Base-by-base conservation (phyloP, 2,888 invertebrate genomes). In the Ypsolopha sequella region DNA sequence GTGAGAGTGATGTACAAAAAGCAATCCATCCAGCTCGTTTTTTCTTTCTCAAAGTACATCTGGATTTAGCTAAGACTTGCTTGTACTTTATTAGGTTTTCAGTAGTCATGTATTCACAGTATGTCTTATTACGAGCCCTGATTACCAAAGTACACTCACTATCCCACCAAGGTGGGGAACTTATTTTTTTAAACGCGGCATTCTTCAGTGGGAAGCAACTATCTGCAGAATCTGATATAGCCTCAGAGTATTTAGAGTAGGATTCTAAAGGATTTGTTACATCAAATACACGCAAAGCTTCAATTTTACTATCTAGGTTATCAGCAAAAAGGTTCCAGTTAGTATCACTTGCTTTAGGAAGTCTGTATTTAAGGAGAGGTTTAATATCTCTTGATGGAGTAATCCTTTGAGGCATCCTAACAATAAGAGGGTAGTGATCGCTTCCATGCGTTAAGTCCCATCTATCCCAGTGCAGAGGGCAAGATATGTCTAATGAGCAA, bases 151-250 rank as follows among this genome's bases (percentile, higher is more conserved):
- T 38, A 11, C 52, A 48, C 13, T 52, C 48, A 11, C 41, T 11
- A 14, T 52, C 50, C 52, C 52, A 52, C 52, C 52, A 50, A 2
- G 52, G 50, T 2, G 52, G 52, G n/a, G 50, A 52, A 8, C 46
- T 13, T n/a, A 52, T 11, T n/a, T 52, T 52, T 4, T 14, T 8
- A 6, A 7, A 6, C 7, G 45, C 41, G n/a, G 50, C 13, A 2
- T 52, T 52, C 41, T 52, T 52, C 8, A 41, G 11, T 24, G 38
- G 41, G 13, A 53, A 48, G 14, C 10, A 10, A 10, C 8, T 8
- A 2, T 49, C 49, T 9, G 49, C 49, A 24, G 41, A 9, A 2
- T 6, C 9, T 6, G 3, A 6, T n/a, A 46, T 35, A 2, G 46
- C 46, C 1, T 1, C 1, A 33, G 46, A 35, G 11, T 35, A n/a